These are phyloP conservation scores for Pelobates cultripes DNA, from an alignment of 2,797 vertebrate genomes.

Conservation along the genomic window DNA sequence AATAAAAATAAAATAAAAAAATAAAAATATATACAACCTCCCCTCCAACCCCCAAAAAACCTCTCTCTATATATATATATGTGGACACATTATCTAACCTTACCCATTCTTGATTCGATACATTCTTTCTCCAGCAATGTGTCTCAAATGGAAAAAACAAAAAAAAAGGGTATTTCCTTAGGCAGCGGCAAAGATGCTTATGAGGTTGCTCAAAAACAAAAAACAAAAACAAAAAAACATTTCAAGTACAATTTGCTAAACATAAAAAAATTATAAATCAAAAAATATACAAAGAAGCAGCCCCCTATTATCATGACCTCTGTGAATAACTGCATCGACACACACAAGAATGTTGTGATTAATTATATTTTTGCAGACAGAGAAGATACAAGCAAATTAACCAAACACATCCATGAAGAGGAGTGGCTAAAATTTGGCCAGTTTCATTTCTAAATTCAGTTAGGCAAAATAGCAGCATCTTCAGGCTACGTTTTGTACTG, in stretches of 20 bases:
- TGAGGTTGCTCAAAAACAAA: constrained; percentile 55
- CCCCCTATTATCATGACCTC: constrained; percentile 35
- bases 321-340: constrained; percentile 16
- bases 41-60: background rate
- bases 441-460: background rate
- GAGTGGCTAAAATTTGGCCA: constrained; percentile 16
- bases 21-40: constrained; percentile 54
- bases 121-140: constrained; percentile 39
- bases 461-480: background rate
- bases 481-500: background rate
- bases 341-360: constrained; percentile 34
- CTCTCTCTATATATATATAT: constrained; percentile 25
- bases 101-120: constrained; percentile 40
- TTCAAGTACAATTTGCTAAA: constrained; percentile 98
- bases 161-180: constrained; percentile 37
- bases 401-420: constrained; percentile 48
- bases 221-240: constrained; percentile 65
- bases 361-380: constrained; percentile 16
- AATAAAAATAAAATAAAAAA: constrained; percentile 31
- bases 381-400: constrained; percentile 41
- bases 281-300: constrained; percentile 63
- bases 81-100: constrained; percentile 29
- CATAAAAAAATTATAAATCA: constrained; percentile 57
- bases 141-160: constrained; percentile 59
- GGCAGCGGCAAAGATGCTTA: constrained; percentile 43